These are phyloP conservation scores for Cyclophora albipunctata DNA, from an alignment of 2,888 invertebrate species.

Conservation along the genomic window DNA sequence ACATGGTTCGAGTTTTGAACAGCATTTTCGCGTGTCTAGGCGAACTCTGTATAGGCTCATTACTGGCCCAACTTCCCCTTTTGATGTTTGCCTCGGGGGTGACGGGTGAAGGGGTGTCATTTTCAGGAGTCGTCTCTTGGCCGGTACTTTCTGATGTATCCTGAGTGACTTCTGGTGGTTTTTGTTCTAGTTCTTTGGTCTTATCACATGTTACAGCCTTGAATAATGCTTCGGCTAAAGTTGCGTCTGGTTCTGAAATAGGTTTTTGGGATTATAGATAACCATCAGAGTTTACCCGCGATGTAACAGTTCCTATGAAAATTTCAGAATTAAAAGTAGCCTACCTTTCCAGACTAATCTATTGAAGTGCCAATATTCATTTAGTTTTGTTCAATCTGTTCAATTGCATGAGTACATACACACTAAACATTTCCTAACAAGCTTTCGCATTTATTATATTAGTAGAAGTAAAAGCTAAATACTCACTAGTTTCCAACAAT, in stretches of 20 bases:
- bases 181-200: conserved; percentile 30
- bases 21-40: conserved; percentile 59
- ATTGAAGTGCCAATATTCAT: too few relatives aligned
- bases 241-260: conserved; percentile 58
- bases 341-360: too few relatives aligned
- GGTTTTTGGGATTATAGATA: too few relatives aligned
- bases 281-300: too few relatives aligned
- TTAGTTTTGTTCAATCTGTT: too few relatives aligned
- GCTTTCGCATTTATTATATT: too few relatives aligned
- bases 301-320: too few relatives aligned
- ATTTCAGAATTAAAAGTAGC: too few relatives aligned
- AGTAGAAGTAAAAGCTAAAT: too few relatives aligned
- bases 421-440: too few relatives aligned
- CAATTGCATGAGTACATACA: too few relatives aligned
- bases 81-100: conserved; percentile 46
- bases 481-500: conserved; percentile 58
- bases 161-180: conserved; percentile 34
- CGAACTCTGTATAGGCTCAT: conserved; percentile 41
- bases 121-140: conserved; percentile 52
- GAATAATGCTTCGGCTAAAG: conserved; percentile 45
- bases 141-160: conserved; percentile 38
- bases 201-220: conserved; percentile 37
- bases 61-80: conserved; percentile 48
- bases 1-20: conserved; percentile 64
- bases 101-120: conserved; percentile 44